phyloP scores from a whole-genome alignment of 1,140 invertebrate genomes.

The Bemisia tabaci region DNA sequence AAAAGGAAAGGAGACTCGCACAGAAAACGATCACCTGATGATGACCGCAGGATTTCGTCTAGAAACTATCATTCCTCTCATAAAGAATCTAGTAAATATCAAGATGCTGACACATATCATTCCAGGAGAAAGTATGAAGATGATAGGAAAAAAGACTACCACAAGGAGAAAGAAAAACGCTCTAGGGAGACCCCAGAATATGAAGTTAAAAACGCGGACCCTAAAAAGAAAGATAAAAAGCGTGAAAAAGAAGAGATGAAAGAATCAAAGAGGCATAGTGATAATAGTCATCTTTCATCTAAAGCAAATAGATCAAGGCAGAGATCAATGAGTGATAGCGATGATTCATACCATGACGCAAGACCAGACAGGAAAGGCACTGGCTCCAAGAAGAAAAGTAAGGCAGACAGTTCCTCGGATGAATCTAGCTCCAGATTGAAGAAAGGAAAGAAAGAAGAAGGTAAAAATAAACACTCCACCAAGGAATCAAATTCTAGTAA shows the following conservation, averaged over 20 bases:
- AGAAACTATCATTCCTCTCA: too few relatives aligned
- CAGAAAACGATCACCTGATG: too few relatives aligned
- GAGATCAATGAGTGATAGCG: neutral
- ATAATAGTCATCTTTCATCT: neutral
- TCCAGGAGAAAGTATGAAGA: constrained; percentile 9
- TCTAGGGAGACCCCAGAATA: neutral
- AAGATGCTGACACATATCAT: too few relatives aligned
- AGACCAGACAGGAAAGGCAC: neutral
- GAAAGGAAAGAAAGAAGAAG: constrained; percentile 11
- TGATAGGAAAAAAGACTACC: constrained; percentile 5
- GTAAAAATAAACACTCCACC: constrained; percentile 9
- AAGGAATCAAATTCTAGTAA: neutral
- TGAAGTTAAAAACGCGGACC: neutral
- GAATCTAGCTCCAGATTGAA: neutral
- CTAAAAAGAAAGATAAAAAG: neutral
- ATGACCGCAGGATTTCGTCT: too few relatives aligned
- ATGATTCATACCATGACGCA: neutral
- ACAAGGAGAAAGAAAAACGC: constrained; percentile 4
- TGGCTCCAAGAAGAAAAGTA: constrained; percentile 3
- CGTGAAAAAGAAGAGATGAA: neutral
- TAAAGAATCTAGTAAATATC: constrained; percentile 4
- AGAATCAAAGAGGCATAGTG: neutral
- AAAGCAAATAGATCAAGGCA: neutral
- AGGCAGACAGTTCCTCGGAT: neutral
- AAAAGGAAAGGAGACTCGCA: too few relatives aligned